A percentile compares a stretch with the other conserved stretches of the same genome.
These are phyloP conservation scores for Microcaecilia unicolor DNA, from an alignment of 2,797 vertebrate species.

Conservation along the genomic window DNA sequence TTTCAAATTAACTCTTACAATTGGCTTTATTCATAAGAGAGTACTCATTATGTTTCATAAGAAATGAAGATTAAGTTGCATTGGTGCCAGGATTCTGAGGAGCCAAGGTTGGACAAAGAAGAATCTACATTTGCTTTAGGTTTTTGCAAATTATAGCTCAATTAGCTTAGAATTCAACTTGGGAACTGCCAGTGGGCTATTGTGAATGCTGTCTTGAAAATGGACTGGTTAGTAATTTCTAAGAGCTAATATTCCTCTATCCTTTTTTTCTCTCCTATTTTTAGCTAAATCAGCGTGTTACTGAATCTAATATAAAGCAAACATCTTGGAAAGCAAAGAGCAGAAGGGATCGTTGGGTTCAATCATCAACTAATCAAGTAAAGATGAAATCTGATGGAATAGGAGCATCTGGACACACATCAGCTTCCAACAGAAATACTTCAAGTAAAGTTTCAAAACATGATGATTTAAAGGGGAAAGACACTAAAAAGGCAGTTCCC, in stretches of 20 bases:
- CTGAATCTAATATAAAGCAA: constrained; percentile 50
- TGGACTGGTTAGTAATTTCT: neutral
- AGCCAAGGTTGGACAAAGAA: too few species aligned
- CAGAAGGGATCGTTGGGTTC: constrained; percentile 35
- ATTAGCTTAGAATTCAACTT: neutral
- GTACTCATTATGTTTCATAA: too few species aligned
- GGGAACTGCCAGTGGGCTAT: neutral
- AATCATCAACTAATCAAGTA: constrained; percentile 43
- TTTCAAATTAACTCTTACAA: too few species aligned
- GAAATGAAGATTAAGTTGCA: too few species aligned
- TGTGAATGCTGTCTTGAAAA: neutral
- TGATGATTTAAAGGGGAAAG: constrained; percentile 65
- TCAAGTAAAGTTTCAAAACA: constrained; percentile 64
- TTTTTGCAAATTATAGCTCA: neutral
- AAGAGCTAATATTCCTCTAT: constrained; percentile 1
- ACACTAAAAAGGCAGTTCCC: constrained; percentile 50
- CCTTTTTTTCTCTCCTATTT: constrained; percentile 13
- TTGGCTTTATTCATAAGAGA: too few species aligned
- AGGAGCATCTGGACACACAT: constrained; percentile 61
- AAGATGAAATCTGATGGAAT: constrained; percentile 96
- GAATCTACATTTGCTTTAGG: too few species aligned
- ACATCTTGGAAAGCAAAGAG: constrained; percentile 44
- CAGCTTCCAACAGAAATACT: constrained; percentile 46
- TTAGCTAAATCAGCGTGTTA: constrained; percentile 68
- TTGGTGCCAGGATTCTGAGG: too few species aligned